These are phyloP conservation scores for Lacerta viridis DNA, from an alignment of 2,797 vertebrate species.

Conservation along the genomic window DNA sequence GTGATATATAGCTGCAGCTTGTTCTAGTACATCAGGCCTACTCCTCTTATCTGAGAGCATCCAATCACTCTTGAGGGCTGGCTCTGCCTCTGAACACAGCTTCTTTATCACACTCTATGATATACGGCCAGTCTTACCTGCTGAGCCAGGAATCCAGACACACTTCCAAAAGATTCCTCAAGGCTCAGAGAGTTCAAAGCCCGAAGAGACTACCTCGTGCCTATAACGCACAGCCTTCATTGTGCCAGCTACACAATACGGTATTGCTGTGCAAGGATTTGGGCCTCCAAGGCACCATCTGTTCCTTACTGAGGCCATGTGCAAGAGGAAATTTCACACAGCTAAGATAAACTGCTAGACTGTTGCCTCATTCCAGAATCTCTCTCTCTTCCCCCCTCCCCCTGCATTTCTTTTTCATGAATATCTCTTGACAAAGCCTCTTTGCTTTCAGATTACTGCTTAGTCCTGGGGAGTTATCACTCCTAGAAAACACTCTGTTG, in stretches of 20 bases:
- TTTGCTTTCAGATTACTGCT: constrained; percentile 10
- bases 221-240: background rate
- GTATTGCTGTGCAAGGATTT: constrained; percentile 48
- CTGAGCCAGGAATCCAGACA: constrained; percentile 48
- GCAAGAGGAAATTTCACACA: background rate
- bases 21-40: background rate
- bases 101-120: constrained; percentile 50
- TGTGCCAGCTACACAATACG: constrained; percentile 65
- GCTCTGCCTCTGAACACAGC: constrained; percentile 17
- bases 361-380: constrained; percentile 51
- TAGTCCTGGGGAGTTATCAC: background rate
- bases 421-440: background rate
- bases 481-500: constrained; percentile 5
- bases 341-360: constrained; percentile 39
- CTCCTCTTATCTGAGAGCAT: constrained; percentile 18
- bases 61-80: constrained; percentile 8
- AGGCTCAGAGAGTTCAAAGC: constrained; percentile 50
- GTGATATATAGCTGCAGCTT: background rate
- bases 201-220: constrained; percentile 46
- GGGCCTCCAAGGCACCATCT: constrained; percentile 72
- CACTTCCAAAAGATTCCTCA: constrained; percentile 31
- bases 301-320: constrained; percentile 55
- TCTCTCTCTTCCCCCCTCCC: background rate
- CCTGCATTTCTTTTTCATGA: constrained; percentile 14
- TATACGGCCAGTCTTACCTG: constrained; percentile 46